Conservation (phyloP, 2,888 invertebrate genomes). For the Achlya flavicornis region DNA sequence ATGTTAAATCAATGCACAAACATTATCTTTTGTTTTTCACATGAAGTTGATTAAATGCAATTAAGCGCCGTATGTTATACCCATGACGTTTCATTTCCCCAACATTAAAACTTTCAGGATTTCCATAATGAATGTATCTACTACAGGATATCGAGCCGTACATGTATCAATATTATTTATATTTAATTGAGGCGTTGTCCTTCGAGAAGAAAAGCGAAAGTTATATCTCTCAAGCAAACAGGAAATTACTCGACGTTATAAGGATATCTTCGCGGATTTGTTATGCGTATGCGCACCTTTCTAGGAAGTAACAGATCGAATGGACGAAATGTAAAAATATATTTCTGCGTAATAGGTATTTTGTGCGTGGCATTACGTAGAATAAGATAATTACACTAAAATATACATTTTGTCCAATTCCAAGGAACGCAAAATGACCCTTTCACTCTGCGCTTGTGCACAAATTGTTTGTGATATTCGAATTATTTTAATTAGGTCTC, state of each 20-base stretch:
- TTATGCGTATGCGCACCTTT: conserved; percentile 26
- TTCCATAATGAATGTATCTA: neutral
- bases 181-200: conserved; percentile 25
- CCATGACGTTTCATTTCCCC: conserved; percentile 4
- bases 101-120: conserved; percentile 5
- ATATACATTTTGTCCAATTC: conserved; percentile 24
- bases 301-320: conserved; percentile 35
- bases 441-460: conserved; percentile 42
- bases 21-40: too few species aligned
- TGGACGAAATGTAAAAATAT: conserved; percentile 18
- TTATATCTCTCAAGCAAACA: conserved; percentile 15
- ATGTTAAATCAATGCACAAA: too few species aligned
- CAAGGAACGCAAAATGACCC: conserved; percentile 40
- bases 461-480: conserved; percentile 27
- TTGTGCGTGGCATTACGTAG: conserved; percentile 28
- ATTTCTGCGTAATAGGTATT: conserved; percentile 18
- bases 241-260: conserved; percentile 8
- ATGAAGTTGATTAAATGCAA: neutral
- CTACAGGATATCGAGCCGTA: conserved; percentile 25
- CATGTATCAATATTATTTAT: conserved; percentile 18
- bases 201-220: conserved; percentile 24
- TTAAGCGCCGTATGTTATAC: neutral
- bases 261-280: conserved; percentile 28
- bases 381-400: conserved; percentile 23
- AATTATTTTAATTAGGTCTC: conserved; percentile 18